Base-by-base conservation (phyloP, 2,888 invertebrate genomes). In the Lycia hirtaria region DNA sequence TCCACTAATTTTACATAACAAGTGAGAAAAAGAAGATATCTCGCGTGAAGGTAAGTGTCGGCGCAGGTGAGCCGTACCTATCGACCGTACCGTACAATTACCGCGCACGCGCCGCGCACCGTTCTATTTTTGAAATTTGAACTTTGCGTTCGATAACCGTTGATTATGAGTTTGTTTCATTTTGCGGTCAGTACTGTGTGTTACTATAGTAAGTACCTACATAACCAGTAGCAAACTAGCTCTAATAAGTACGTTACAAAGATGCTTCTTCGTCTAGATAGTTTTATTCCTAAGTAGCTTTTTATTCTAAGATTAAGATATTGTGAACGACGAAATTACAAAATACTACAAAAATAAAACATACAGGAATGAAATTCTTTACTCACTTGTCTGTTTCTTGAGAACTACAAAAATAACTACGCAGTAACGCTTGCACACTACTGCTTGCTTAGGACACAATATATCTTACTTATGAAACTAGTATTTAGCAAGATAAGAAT, bases 91-190 rank as follows among this genome's bases (percentile, higher is more conserved):
- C 61, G 51, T 44, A 49, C 62, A 62, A 62, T 60, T 58, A 62
- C 78, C 78, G 69, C 61, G 80, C 81, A 81, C 78, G 83, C 77
- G 80, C 74, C 61, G 66, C 56, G 79, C 73, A 57, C 62, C 56
- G 60, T 76, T 83, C 85, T 84, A 83, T 82, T 79, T 80, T 78
- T 74, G 76, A 79, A 80, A 67, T 75, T 77, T 72, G 63, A 75
- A 75, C 73, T 73, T 75, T 71, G 48, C 65, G 53, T 68, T 73
- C 69, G 64, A 64, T 71, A 68, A 68, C 71, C 68, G 69, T 68
- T 71, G 53, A 65, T 70, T 68, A 62, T 58, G 56, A 69, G 65
- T 65, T 62, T 40, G 56, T 65, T 67, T 53, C 57, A 68, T 61
- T 65, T 60, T 55, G 26, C 56, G 56, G 50, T 55, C 50, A 50